These are phyloP conservation scores for Thrips palmi DNA, from an alignment of 1,140 invertebrate species.

Conservation along the genomic window DNA sequence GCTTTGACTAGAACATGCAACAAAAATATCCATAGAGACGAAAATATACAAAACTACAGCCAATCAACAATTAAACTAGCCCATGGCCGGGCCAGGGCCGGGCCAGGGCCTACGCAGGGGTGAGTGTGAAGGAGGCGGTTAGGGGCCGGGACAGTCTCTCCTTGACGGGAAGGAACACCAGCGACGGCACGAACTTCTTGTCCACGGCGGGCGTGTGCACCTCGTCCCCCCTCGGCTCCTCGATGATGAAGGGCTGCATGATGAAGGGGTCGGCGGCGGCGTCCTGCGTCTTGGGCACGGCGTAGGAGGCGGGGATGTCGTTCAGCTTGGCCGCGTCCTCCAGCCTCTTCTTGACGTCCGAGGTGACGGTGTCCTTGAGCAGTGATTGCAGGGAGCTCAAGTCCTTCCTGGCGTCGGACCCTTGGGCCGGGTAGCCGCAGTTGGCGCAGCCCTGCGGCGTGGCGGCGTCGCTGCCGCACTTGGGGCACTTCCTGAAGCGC, in stretches of 20 bases:
- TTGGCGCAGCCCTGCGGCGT: too few relatives aligned
- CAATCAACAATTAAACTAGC: too few relatives aligned
- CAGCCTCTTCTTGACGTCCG: not conserved
- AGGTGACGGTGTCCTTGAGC: not conserved
- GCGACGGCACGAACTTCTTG: slow-evolving; percentile 58
- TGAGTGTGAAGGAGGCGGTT: slow-evolving; percentile 78
- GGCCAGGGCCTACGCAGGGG: slow-evolving; percentile 74
- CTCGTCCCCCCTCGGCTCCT: slow-evolving; percentile 28
- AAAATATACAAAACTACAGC: too few relatives aligned
- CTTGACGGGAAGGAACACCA: slow-evolving; percentile 81
- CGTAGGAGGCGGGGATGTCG: slow-evolving; percentile 17
- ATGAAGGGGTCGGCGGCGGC: slow-evolving; percentile 25
- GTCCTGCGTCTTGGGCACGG: slow-evolving; percentile 19
- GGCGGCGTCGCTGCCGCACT: too few relatives aligned
- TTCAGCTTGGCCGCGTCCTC: slow-evolving; percentile 11
- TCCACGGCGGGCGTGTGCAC: slow-evolving; percentile 17
- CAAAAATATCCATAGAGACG: too few relatives aligned
- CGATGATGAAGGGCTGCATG: slow-evolving; percentile 75
- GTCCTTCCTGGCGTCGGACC: too few relatives aligned
- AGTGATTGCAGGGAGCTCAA: too few relatives aligned
- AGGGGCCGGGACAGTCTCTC: slow-evolving; percentile 59
- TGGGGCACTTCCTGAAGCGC: too few relatives aligned
- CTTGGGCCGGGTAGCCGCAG: too few relatives aligned
- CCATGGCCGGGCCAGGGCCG: too few relatives aligned
- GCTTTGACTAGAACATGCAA: too few relatives aligned